Evolutionary conservation across 2,797 vertebrate species (phyloP).

Genomic region (Muscicapa comitata): DNA sequence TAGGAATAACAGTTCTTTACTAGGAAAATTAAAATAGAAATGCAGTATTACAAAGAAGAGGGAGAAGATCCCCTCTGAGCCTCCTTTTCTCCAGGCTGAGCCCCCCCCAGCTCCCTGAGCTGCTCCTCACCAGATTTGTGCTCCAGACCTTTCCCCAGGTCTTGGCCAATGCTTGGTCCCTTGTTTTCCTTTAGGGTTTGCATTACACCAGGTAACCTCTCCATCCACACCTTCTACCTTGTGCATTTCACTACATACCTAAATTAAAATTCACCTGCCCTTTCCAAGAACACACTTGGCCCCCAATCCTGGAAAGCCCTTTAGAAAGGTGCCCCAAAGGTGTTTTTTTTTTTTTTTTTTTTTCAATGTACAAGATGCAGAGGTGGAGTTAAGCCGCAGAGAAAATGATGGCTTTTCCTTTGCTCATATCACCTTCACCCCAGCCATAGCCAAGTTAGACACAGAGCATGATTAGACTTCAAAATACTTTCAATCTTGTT

Average conservation of each 20-base stretch:
- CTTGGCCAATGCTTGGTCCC: background rate
- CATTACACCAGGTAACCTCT: background rate
- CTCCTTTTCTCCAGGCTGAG: background rate
- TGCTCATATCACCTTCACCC: background rate
- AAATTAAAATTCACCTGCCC: background rate
- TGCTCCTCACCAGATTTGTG: background rate
- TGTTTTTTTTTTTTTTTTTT: background rate
- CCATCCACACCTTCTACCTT: background rate
- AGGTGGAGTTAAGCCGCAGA: background rate
- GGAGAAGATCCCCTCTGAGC: background rate
- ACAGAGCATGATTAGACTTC: background rate
- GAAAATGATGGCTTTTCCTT: background rate
- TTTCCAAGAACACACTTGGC: rapidly evolving
- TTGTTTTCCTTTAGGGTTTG: background rate
- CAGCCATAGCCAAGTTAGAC: background rate
- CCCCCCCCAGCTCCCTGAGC: background rate
- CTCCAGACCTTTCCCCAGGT: background rate
- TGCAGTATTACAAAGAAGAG: background rate
- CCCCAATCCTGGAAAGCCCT: background rate
- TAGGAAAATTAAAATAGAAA: no score
- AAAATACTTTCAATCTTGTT: background rate
- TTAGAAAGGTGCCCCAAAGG: background rate
- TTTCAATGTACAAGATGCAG: background rate
- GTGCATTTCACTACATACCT: background rate
- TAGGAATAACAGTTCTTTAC: no score